Evolutionary conservation across 1,140 invertebrate genomes (phyloP).

Genomic region (Belonocnema kinseyi): DNA sequence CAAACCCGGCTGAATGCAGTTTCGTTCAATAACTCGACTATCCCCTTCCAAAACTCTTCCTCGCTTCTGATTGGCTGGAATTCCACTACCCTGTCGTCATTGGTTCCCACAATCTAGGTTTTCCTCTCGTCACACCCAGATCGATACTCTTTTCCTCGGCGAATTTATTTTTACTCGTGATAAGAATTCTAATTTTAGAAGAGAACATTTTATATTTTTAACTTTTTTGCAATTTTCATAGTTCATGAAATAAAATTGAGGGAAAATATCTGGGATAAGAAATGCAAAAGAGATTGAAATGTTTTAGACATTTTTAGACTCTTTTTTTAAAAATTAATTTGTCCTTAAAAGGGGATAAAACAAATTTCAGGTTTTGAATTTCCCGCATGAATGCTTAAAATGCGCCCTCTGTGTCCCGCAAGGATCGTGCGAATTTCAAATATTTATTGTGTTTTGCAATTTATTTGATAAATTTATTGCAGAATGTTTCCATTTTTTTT

Average conservation of each 20-base stretch:
- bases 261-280: too few species aligned
- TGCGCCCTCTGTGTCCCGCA: too few species aligned
- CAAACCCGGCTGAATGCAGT: not conserved
- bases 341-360: too few species aligned
- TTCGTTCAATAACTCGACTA: constrained; percentile 4
- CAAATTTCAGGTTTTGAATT: too few species aligned
- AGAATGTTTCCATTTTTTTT: too few species aligned
- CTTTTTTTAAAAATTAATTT: too few species aligned
- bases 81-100: not conserved
- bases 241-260: not conserved
- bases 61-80: not conserved
- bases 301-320: too few species aligned
- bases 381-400: too few species aligned
- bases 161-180: not conserved
- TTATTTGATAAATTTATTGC: too few species aligned
- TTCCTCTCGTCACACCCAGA: not conserved
- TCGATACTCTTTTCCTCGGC: not conserved
- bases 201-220: not conserved
- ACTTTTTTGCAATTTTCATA: not conserved
- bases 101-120: not conserved
- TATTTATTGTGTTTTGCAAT: too few species aligned
- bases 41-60: not conserved
- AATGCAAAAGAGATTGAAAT: too few species aligned
- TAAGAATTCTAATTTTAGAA: constrained; percentile 2
- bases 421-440: too few species aligned